A percentile compares a stretch with the other conserved stretches of the same genome.
These are phyloP conservation scores for Epinephelus lanceolatus DNA, from an alignment of 2,113 vertebrate genomes.

Conservation along the genomic window DNA sequence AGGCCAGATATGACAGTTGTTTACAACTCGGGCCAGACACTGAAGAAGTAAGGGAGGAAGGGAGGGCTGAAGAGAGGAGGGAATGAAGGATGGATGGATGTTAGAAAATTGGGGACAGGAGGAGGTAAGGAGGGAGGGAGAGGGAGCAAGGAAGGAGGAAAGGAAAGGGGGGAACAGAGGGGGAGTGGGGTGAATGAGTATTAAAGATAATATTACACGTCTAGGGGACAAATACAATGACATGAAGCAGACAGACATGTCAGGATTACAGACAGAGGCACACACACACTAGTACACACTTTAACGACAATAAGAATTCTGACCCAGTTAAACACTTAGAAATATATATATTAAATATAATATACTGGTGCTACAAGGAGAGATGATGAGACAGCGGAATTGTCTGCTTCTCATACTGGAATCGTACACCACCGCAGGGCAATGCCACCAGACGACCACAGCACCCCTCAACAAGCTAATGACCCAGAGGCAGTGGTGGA, in stretches of 20 bases:
- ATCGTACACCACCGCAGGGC: too few relatives aligned
- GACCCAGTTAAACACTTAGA: too few relatives aligned
- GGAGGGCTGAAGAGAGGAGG: slow-evolving; percentile 15
- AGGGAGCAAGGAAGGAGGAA: background rate
- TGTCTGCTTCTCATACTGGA: too few relatives aligned
- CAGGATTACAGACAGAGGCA: slow-evolving; percentile 9
- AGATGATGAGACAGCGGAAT: too few relatives aligned
- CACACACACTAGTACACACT: background rate
- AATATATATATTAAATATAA: too few relatives aligned
- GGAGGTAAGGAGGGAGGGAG: background rate
- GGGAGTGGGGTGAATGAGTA: background rate
- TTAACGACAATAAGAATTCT: too few relatives aligned
- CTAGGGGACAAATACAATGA: slow-evolving; percentile 46
- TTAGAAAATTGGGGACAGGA: background rate
- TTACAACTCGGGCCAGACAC: slow-evolving; percentile 76
- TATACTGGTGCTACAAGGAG: too few relatives aligned
- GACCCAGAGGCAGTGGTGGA: too few relatives aligned
- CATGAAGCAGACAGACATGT: slow-evolving; percentile 49
- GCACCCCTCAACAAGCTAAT: too few relatives aligned
- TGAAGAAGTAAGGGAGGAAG: slow-evolving; percentile 41
- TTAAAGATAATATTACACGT: slow-evolving; percentile 55
- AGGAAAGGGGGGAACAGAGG: background rate
- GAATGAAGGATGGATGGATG: slow-evolving; percentile 25
- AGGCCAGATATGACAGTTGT: slow-evolving; percentile 80
- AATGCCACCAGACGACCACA: too few relatives aligned